Conservation (phyloP, 2,797 vertebrate genomes). For the Lophius americanus region DNA sequence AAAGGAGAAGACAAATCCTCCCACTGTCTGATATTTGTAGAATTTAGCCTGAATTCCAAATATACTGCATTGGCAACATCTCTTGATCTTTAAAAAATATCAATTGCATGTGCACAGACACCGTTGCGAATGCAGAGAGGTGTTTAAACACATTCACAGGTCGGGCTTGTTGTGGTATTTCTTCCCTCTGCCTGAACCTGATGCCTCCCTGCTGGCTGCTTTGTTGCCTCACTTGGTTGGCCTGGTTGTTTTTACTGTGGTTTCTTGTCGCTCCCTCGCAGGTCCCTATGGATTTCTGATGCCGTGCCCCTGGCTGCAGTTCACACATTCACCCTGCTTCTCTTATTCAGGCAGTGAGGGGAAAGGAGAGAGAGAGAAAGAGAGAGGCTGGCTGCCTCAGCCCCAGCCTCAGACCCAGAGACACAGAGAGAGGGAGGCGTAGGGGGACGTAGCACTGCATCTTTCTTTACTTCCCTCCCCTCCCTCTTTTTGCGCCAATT, state of each 20-base stretch:
- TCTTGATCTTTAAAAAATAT: background rate
- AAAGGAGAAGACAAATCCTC: background rate
- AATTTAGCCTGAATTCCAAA: background rate
- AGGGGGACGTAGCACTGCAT: constrained; percentile 70
- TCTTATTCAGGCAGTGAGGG: constrained; percentile 60
- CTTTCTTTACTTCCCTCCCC: constrained; percentile 58
- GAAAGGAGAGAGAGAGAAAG: constrained; percentile 24
- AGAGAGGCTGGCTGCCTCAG: constrained; percentile 75
- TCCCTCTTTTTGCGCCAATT: constrained; percentile 73
- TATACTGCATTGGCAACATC: too few relatives aligned
- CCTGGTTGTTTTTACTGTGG: constrained; percentile 67
- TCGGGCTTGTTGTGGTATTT: constrained; percentile 14
- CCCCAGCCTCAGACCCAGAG: constrained; percentile 68
- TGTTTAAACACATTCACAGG: constrained; percentile 39
- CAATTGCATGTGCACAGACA: constrained; percentile 19
- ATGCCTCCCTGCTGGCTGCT: constrained; percentile 57
- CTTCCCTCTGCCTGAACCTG: constrained; percentile 28
- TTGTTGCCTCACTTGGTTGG: constrained; percentile 53
- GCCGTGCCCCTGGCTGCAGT: constrained; percentile 78
- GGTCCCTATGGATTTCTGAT: constrained; percentile 72
- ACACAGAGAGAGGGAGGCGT: constrained; percentile 46
- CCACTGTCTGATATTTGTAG: background rate
- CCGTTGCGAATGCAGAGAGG: constrained; percentile 24
- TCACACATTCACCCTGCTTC: constrained; percentile 70
- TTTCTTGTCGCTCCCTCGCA: constrained; percentile 70